These are phyloP conservation scores for Malurus leucopterus DNA, from an alignment of 2,797 vertebrate genomes.

Conservation along the genomic window DNA sequence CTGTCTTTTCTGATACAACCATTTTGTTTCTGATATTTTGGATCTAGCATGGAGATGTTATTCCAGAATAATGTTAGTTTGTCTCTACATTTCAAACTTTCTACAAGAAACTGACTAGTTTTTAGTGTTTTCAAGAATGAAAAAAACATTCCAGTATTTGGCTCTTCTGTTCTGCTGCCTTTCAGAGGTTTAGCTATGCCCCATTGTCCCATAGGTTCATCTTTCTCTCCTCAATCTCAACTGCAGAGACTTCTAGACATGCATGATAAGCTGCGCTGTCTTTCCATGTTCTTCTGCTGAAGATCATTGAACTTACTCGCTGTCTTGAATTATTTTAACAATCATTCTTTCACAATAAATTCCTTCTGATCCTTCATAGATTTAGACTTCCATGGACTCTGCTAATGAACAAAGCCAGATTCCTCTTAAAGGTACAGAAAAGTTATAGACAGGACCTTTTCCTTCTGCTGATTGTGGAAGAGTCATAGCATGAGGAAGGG, in stretches of 20 bases:
- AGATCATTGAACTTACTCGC: background rate
- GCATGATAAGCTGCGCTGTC: background rate
- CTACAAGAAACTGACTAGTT: background rate
- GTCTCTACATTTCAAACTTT: background rate
- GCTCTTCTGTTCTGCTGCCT: background rate
- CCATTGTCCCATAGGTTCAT: background rate
- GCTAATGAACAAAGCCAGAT: background rate
- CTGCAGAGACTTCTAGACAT: background rate
- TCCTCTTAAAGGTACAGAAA: background rate
- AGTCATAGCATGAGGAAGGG: background rate
- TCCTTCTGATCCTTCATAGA: background rate
- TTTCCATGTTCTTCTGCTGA: background rate
- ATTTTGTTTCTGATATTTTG: background rate
- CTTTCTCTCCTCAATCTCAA: background rate
- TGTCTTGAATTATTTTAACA: background rate
- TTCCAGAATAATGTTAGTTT: background rate
- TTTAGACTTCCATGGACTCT: background rate
- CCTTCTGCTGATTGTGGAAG: background rate
- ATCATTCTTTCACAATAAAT: background rate
- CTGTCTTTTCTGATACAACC: background rate
- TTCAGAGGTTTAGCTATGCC: background rate
- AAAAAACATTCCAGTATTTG: background rate
- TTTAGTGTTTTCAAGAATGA: background rate
- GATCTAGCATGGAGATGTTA: background rate
- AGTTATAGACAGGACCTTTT: background rate